A percentile compares a stretch with the other conserved stretches of the same genome.
Conservation (phyloP, 2,888 invertebrate genomes). For the Gari tellinella region DNA sequence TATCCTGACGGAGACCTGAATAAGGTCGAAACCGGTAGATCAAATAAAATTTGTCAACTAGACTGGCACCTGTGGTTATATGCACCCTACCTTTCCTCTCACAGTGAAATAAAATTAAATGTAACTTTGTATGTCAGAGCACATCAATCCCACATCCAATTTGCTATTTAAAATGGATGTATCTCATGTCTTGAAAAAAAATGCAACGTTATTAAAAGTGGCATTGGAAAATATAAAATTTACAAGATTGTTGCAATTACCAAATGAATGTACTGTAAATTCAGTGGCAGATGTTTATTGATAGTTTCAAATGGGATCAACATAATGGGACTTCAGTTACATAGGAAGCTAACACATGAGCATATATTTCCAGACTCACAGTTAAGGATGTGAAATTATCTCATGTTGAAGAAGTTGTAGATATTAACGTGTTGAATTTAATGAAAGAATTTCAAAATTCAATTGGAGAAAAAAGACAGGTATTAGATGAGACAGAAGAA, state of each 20-base stretch:
- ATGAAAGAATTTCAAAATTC: slow-evolving; percentile 14
- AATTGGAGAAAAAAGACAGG: slow-evolving; percentile 25
- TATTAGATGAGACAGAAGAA: slow-evolving; percentile 34
- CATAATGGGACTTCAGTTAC: slow-evolving; percentile 41
- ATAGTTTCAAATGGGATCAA: slow-evolving; percentile 54
- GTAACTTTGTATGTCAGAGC: too few species aligned
- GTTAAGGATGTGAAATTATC: slow-evolving; percentile 51
- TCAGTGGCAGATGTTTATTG: slow-evolving; percentile 53
- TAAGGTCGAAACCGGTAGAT: too few species aligned
- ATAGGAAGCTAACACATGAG: slow-evolving; percentile 45
- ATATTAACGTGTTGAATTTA: slow-evolving; percentile 49
- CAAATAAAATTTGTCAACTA: too few species aligned
- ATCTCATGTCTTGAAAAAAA: slow-evolving; percentile 54
- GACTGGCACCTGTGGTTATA: too few species aligned
- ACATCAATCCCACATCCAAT: slow-evolving; percentile 25
- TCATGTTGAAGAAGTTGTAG: slow-evolving; percentile 57
- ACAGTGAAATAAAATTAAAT: too few species aligned
- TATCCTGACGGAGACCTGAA: too few species aligned
- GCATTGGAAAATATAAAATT: slow-evolving; percentile 16
- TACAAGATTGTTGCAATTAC: slow-evolving; percentile 24
- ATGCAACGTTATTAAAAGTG: slow-evolving; percentile 53
- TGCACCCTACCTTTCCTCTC: too few species aligned
- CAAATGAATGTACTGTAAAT: slow-evolving; percentile 14
- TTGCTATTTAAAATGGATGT: slow-evolving; percentile 38
- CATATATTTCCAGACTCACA: slow-evolving; percentile 44